These are phyloP conservation scores for Tachina lurida DNA, from an alignment of 2,888 invertebrate species.

Conservation along the genomic window DNA sequence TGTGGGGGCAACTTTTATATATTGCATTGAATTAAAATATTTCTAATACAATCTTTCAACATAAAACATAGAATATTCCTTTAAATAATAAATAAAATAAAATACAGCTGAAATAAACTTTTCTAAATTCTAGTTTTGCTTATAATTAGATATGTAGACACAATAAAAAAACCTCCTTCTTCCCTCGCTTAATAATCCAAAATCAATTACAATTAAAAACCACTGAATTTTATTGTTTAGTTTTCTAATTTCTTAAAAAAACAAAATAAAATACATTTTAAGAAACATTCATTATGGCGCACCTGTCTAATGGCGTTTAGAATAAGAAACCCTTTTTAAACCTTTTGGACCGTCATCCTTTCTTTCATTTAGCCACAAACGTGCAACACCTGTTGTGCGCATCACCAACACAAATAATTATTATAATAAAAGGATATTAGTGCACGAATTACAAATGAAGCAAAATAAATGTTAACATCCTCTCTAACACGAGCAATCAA, in stretches of 20 bases:
- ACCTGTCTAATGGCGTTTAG: slow-evolving; percentile 65
- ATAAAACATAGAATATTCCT: too few species aligned
- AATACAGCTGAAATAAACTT: background rate
- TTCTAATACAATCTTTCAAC: too few species aligned
- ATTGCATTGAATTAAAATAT: too few species aligned
- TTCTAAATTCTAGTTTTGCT: background rate
- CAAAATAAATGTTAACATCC: slow-evolving; percentile 35
- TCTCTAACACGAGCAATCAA: slow-evolving; percentile 42
- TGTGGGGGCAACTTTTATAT: too few species aligned
- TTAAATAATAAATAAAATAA: too few species aligned
- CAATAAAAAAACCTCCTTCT: too few species aligned
- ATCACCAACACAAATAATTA: slow-evolving; percentile 49
- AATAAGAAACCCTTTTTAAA: slow-evolving; percentile 35
- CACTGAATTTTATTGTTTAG: background rate
- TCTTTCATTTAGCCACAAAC: slow-evolving; percentile 22
- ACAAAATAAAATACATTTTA: background rate
- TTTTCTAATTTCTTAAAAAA: slow-evolving; percentile 1
- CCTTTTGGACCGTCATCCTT: slow-evolving; percentile 34
- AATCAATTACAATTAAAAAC: slow-evolving; percentile 11
- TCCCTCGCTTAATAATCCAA: background rate
- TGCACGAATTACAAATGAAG: slow-evolving; percentile 34
- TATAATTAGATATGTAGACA: too few species aligned
- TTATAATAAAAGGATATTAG: slow-evolving; percentile 60
- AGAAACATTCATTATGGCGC: slow-evolving; percentile 1
- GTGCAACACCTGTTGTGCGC: slow-evolving; percentile 71